Conservation (phyloP, 2,888 invertebrate species). For the Scaptomyza reducta region DNA sequence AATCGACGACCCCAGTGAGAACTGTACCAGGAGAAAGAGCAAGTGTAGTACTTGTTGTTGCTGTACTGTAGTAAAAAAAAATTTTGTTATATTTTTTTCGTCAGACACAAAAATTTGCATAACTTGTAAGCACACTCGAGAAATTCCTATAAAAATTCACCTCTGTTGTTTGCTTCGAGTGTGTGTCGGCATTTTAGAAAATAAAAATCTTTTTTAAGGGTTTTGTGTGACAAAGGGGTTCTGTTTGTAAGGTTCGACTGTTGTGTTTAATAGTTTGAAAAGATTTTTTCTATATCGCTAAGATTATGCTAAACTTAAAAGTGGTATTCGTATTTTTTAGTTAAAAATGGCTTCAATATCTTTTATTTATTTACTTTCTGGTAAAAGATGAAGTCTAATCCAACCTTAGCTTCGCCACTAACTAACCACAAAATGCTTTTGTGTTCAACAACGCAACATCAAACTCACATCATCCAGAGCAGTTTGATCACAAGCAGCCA, state of each 20-base stretch:
- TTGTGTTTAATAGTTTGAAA: conserved; percentile 72
- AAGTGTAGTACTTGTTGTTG: conserved; percentile 56
- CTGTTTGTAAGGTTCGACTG: conserved; percentile 38
- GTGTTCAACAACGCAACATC: conserved; percentile 35
- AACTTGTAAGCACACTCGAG: conserved; percentile 66
- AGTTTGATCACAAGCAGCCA: conserved; percentile 36
- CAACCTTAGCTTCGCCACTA: conserved; percentile 44
- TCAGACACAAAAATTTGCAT: conserved; percentile 63
- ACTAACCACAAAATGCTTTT: conserved; percentile 73
- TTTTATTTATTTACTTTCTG: neutral
- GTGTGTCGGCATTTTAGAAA: conserved; percentile 70
- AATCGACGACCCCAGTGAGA: conserved; percentile 65
- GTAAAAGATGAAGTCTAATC: conserved; percentile 1
- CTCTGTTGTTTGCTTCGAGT: conserved; percentile 53
- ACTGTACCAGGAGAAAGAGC: conserved; percentile 64
- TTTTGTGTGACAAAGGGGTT: conserved; percentile 56
- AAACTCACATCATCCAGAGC: conserved; percentile 4
- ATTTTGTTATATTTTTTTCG: conserved; percentile 31
- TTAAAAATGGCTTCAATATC: neutral
- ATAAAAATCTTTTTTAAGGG: conserved; percentile 19
- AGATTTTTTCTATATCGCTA: conserved; percentile 38
- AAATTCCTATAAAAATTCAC: conserved; percentile 65
- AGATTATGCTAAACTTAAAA: conserved; percentile 8
- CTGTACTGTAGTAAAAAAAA: conserved; percentile 25
- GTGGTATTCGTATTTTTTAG: neutral